These are phyloP conservation scores for Enoplosus armatus DNA, from an alignment of 2,797 vertebrate genomes.

Conservation along the genomic window DNA sequence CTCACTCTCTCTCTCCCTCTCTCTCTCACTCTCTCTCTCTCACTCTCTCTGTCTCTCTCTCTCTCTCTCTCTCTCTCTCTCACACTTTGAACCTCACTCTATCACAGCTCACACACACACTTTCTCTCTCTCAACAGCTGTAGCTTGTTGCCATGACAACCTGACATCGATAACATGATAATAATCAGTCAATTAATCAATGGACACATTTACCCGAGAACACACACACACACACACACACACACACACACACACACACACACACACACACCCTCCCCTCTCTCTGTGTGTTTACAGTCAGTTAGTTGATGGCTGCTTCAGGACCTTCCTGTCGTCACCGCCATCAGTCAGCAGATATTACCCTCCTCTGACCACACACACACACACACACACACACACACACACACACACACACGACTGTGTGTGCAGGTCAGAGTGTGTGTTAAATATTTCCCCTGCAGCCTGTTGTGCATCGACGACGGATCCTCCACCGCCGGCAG, in stretches of 20 bases:
- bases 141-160: slow-evolving; percentile 43
- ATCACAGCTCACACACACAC: neutral
- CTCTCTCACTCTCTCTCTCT: too few species aligned
- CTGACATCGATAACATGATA: slow-evolving; percentile 85
- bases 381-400: slow-evolving; percentile 30
- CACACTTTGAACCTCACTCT: neutral
- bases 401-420: slow-evolving; percentile 11
- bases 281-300: slow-evolving; percentile 60
- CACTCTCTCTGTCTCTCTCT: too few species aligned
- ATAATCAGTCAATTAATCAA: slow-evolving; percentile 76
- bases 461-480: slow-evolving; percentile 21
- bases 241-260: slow-evolving; percentile 15
- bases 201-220: slow-evolving; percentile 80
- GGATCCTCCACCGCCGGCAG: slow-evolving; percentile 12
- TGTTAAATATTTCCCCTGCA: slow-evolving; percentile 47
- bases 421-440: slow-evolving; percentile 31
- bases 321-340: slow-evolving; percentile 71
- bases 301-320: slow-evolving; percentile 67
- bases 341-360: slow-evolving; percentile 76
- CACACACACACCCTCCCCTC: slow-evolving; percentile 46
- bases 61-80: neutral
- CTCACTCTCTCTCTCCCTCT: too few species aligned
- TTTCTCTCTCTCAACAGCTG: slow-evolving; percentile 56
- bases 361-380: slow-evolving; percentile 59
- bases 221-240: slow-evolving; percentile 18